Conservation (phyloP, 2,113 vertebrate genomes). For the Callopanchax toddi region DNA sequence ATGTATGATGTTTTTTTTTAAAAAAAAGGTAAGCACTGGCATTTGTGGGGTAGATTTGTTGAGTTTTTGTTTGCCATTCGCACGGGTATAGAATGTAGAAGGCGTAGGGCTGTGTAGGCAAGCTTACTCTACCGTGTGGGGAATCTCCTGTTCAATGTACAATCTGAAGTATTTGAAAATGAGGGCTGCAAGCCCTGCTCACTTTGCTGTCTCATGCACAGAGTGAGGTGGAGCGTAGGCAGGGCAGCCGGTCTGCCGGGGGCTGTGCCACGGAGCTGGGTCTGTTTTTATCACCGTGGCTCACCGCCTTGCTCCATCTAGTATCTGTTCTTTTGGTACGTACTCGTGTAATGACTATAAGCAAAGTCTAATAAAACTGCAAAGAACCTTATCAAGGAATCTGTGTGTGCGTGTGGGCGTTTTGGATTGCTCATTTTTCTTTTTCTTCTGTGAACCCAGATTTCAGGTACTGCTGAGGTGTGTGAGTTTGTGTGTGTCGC, state of each 20-base stretch:
- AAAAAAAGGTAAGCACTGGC: slow-evolving; percentile 89
- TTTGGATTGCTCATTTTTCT: slow-evolving; percentile 14
- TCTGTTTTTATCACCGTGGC: slow-evolving; percentile 75
- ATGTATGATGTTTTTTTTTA: slow-evolving; percentile 80
- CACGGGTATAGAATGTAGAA: slow-evolving; percentile 85
- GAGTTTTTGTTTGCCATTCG: slow-evolving; percentile 83
- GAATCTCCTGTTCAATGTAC: slow-evolving; percentile 79
- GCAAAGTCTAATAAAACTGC: slow-evolving; percentile 84
- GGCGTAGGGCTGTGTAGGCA: slow-evolving; percentile 79
- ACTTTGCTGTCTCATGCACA: slow-evolving; percentile 75
- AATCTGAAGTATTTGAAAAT: slow-evolving; percentile 78
- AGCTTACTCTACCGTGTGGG: slow-evolving; percentile 83
- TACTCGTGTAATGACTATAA: slow-evolving; percentile 79
- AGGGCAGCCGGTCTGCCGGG: slow-evolving; percentile 83
- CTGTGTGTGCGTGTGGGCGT: slow-evolving; percentile 58
- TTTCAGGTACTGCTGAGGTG: slow-evolving; percentile 22
- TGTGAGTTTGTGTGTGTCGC: slow-evolving; percentile 22
- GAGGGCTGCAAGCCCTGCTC: slow-evolving; percentile 75
- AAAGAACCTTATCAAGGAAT: slow-evolving; percentile 71
- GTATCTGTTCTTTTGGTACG: slow-evolving; percentile 79
- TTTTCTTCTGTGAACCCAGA: slow-evolving; percentile 25
- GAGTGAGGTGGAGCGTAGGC: slow-evolving; percentile 73
- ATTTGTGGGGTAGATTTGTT: slow-evolving; percentile 86
- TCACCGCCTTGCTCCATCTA: slow-evolving; percentile 72
- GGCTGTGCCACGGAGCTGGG: slow-evolving; percentile 69